Evolutionary conservation across 2,888 invertebrate genomes (phyloP).

Genomic region (Aplocera efformata): DNA sequence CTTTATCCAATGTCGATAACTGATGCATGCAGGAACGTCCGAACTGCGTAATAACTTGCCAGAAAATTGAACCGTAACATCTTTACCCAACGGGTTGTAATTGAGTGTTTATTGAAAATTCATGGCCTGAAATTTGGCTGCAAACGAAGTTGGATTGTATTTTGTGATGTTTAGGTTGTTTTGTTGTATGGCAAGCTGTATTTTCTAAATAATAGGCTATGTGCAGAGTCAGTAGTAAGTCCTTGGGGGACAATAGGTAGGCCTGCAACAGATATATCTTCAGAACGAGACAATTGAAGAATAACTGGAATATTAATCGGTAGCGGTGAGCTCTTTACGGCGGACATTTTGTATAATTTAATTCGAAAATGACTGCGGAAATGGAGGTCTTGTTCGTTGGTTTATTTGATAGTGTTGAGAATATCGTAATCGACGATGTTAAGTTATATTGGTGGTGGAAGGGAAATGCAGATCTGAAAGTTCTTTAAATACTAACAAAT

Average conservation of each 20-base stretch:
- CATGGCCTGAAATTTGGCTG: conserved; percentile 19
- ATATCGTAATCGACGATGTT: too few relatives aligned
- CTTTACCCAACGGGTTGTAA: conserved; percentile 8
- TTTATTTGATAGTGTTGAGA: neutral
- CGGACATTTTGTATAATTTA: conserved; percentile 24
- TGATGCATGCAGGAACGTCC: conserved; percentile 35
- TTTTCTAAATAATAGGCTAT: conserved; percentile 50
- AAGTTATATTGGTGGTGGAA: too few relatives aligned
- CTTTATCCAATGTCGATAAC: conserved; percentile 71
- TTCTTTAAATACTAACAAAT: too few relatives aligned
- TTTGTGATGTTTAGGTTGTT: conserved; percentile 15
- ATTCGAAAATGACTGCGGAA: conserved; percentile 17
- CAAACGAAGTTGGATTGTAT: conserved; percentile 25
- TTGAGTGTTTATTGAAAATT: conserved; percentile 13
- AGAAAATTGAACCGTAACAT: conserved; percentile 29
- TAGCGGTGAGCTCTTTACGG: conserved; percentile 43
- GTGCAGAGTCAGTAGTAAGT: conserved; percentile 64
- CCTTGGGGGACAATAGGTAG: conserved; percentile 73
- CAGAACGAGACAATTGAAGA: conserved; percentile 72
- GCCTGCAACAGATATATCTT: conserved; percentile 68
- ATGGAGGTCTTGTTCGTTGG: conserved; percentile 1
- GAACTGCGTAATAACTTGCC: conserved; percentile 27
- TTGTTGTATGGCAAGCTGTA: conserved; percentile 25
- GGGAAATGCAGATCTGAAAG: too few relatives aligned
- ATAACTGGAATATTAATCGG: conserved; percentile 67